Base-by-base conservation (phyloP, 1,140 invertebrate species). In the Neuroterus valhalla region DNA sequence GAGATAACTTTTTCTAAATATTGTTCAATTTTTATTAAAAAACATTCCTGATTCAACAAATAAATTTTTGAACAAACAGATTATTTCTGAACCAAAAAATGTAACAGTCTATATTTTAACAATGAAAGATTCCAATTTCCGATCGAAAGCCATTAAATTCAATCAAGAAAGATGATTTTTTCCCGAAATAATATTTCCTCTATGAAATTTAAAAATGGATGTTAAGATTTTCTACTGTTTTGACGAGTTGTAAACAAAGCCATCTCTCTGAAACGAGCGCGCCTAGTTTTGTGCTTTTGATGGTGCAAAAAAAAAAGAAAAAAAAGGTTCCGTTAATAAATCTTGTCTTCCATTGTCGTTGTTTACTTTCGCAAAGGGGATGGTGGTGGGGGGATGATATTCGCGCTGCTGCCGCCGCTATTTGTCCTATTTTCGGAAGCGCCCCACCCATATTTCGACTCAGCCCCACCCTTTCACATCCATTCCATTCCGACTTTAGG, bases 401-500 rank as follows among this genome's bases (percentile, higher is more conserved):
- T 50, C 17, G 19, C 21, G 17, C 12, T 12, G 21, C 48, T 50
- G 48, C 17, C 17, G 46, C 17, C 48, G 48, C 48, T 50, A 50
- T 50, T 50, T 50, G 48, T 50, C 48, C 48, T 50, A 50, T 50
- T 50, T 50, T 50, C 48, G 48, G 48, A n/a, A 50, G 19, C 21
- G 48, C 48, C 48, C 48, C 48, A 50, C 48, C 48, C 48, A 50
- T 50, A 50, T 50, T 50, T 50, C 48, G 48, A 50, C 48, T 50
- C 46, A 46, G 19, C 21, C n/a, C 48, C 21, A 50, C 48, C 48
- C 48, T 17, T 50, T 50, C 19, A 21, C 17, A 19, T 50, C 19
- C 6, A 50, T 50, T 50, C 19, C 17, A 50, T 19, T 19, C 19
- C 48, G 21, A 50, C 19, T 50, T 50, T 50, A 17, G 31, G 6